phyloP scores from a whole-genome alignment of 2,113 vertebrate genomes.

The Hyaena hyaena region DNA sequence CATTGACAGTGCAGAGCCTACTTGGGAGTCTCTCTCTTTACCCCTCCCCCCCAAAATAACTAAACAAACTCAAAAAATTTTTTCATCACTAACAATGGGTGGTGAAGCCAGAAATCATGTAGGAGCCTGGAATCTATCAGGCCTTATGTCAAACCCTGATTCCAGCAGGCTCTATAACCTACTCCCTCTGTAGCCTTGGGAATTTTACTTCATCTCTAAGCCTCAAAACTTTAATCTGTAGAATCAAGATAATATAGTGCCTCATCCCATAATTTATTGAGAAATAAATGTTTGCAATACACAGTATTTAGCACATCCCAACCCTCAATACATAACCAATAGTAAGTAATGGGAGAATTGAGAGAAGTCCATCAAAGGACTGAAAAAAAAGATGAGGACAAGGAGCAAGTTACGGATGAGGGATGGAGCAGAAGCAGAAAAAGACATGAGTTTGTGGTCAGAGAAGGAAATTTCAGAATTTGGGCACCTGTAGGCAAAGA shows the following conservation, averaged over 20 bases:
- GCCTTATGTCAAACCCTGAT: not conserved
- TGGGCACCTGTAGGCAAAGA: not conserved
- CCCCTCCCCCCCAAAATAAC: too few species aligned
- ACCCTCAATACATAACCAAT: not conserved
- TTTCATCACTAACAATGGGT: not conserved
- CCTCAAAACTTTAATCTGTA: not conserved
- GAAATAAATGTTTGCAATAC: not conserved
- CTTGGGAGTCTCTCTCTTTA: too few species aligned
- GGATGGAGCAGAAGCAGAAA: not conserved
- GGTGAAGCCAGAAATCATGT: not conserved
- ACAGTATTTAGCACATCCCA: not conserved
- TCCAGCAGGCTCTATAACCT: not conserved
- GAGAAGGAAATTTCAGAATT: not conserved
- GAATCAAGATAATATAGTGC: not conserved
- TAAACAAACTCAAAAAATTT: not conserved
- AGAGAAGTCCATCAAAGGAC: not conserved
- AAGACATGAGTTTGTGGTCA: not conserved
- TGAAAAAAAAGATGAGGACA: not conserved
- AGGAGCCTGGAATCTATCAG: not conserved
- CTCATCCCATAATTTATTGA: not conserved
- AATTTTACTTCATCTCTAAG: conserved; percentile 18
- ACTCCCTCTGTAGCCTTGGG: not conserved
- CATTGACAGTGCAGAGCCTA: too few species aligned
- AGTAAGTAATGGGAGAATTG: not conserved
- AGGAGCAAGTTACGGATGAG: not conserved